Conservation (phyloP, 2,797 vertebrate genomes). For the Chaetodon trifasciatus region DNA sequence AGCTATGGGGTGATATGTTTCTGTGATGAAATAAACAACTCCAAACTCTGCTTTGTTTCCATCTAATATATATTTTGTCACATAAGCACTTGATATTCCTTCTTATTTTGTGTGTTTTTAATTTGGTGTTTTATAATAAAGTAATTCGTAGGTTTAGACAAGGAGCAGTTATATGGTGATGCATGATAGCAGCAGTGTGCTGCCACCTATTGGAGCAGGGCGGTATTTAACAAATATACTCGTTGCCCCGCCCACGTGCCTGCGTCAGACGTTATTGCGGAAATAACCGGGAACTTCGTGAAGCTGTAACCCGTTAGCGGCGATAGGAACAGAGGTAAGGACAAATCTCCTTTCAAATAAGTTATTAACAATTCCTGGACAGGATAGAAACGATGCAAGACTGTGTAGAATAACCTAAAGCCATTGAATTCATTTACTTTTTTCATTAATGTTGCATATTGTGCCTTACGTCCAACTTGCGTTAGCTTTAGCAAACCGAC, state of each 20-base stretch:
- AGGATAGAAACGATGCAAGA: accelerated
- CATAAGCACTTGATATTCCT: too few species aligned
- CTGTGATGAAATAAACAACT: conserved; percentile 46
- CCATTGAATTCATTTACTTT: too few species aligned
- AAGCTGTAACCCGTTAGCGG: background rate
- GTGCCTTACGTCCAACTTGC: accelerated
- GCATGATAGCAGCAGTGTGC: background rate
- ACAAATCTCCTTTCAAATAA: background rate
- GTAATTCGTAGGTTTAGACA: background rate
- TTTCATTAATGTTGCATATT: too few species aligned
- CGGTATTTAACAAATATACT: accelerated
- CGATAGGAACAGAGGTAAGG: background rate
- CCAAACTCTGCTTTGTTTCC: background rate
- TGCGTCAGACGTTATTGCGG: conserved; percentile 48
- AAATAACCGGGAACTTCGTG: conserved; percentile 19
- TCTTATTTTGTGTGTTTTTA: background rate
- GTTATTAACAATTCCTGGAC: background rate
- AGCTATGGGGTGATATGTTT: conserved; percentile 19
- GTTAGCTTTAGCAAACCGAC: background rate
- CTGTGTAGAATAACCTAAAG: too few species aligned
- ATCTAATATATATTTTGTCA: background rate
- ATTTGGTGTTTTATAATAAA: background rate
- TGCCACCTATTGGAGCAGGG: background rate
- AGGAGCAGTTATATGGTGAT: background rate
- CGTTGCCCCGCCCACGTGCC: background rate